Evolutionary conservation across 1,140 invertebrate species (phyloP), one percentile per base, ranked within the genome.

Genomic region (Papilio aristodemus): DNA sequence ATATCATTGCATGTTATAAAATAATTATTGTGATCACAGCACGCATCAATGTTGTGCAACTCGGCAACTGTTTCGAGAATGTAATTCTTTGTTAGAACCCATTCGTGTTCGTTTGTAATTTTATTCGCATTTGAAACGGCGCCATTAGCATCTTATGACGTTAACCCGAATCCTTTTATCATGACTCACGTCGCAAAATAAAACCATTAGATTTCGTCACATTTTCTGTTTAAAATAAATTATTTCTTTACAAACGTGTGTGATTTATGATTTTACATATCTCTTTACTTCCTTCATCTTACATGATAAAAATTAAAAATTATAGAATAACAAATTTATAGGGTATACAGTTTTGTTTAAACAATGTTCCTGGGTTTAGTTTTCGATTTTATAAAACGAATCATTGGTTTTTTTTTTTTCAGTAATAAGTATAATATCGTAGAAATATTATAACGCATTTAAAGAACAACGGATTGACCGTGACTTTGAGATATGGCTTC

Each of bases 1-100:
- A 69, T 17, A 66, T 13, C 60, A 59, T 72, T 57, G 71, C 71
- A 72, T 72, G 71, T 66, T 59, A 46, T 41, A 69, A 64, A 60
- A 72, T 68, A 72, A 72, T 72, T 72, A 72, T 64, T 64, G 11
- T 67, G 32, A 37, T 43, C 63, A 39, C 14, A 50, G 27, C 41
- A 46, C n/a, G 27, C 22, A 59, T 59, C 32, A 27, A 27, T 7
- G 63, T 50, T 50, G 50, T 19, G 43, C 63, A 66, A 66, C 41
- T 43, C 27, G 25, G 27, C 63, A 50, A 66, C 41, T 46, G 43
- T 66, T 64, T 66, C 41, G 63, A 66, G 43, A 66, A 66, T 46
- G 43, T 66, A 36, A 66, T 66, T 66, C 63, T 66, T 66, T 32
- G 63, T 64, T 64, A 37, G 27, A 46, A 46, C 50, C 63, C 39